These are phyloP conservation scores for Apoderus coryli DNA, from an alignment of 2,888 invertebrate species.

Conservation along the genomic window DNA sequence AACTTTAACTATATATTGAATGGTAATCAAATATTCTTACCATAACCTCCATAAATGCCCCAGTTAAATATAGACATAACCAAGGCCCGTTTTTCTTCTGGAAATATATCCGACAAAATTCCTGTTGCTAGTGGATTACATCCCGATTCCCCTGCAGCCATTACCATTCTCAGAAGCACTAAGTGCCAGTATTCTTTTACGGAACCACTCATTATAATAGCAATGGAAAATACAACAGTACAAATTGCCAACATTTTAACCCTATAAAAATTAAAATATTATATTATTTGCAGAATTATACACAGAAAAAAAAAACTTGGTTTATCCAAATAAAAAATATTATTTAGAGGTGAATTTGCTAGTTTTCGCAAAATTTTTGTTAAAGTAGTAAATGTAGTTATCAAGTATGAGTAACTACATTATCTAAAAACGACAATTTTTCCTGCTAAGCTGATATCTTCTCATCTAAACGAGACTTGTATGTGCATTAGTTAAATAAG, in stretches of 20 bases:
- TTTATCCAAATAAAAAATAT: no score
- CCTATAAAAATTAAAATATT: conserved; percentile 33
- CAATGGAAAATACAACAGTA: conserved; percentile 65
- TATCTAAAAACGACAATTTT: no score
- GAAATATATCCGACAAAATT: conserved; percentile 66
- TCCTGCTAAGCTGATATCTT: no score
- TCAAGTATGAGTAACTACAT: no score
- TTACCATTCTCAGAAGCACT: conserved; percentile 43
- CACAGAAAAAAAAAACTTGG: no score
- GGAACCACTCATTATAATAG: conserved; percentile 72
- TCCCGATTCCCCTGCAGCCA: conserved; percentile 53
- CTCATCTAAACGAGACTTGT: no score
- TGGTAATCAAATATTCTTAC: conserved; percentile 27
- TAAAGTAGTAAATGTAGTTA: no score
- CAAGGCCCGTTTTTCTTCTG: conserved; percentile 66
- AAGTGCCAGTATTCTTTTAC: conserved; percentile 84
- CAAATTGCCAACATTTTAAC: conserved; percentile 62
- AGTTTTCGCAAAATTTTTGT: no score
- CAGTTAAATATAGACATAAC: conserved; percentile 90
- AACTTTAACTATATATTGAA: not conserved
- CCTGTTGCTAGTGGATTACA: conserved; percentile 80
- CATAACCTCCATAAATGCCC: conserved; percentile 92
- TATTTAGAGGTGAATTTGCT: no score
- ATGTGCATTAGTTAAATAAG: no score
- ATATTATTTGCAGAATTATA: no score